These are phyloP conservation scores for Aricia agestis DNA, from an alignment of 1,140 invertebrate genomes.

Conservation along the genomic window DNA sequence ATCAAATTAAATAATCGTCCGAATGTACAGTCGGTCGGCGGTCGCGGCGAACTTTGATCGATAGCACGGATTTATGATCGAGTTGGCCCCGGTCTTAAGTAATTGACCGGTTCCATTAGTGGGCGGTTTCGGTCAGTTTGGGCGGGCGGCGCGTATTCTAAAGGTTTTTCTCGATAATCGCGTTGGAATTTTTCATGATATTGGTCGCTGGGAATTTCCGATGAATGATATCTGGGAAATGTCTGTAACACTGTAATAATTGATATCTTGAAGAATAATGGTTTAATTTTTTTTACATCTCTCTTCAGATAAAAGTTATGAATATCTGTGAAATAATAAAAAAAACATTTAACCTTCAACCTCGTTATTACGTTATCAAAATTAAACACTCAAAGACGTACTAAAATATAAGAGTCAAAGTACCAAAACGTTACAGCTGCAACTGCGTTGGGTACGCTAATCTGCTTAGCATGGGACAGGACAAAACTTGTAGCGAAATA, in stretches of 20 bases:
- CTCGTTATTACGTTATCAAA: no score
- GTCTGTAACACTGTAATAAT: no score
- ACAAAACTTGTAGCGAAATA: not conserved
- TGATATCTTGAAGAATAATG: no score
- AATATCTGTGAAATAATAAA: no score
- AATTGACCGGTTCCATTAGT: slow-evolving; percentile 65
- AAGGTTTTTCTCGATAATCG: slow-evolving; percentile 24
- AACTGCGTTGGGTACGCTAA: not conserved
- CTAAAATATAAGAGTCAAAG: not conserved
- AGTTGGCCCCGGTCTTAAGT: slow-evolving; percentile 60
- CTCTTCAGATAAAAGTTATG: no score
- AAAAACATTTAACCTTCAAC: no score
- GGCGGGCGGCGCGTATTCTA: slow-evolving; percentile 28
- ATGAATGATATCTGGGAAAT: no score
- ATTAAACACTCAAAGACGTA: no score
- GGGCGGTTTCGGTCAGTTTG: slow-evolving; percentile 27
- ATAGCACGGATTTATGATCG: slow-evolving; percentile 60
- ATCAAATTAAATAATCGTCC: slow-evolving; percentile 14
- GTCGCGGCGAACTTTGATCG: slow-evolving; percentile 62
- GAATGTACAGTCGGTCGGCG: slow-evolving; percentile 28
- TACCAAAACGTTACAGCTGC: not conserved
- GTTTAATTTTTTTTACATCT: no score
- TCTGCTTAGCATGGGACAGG: not conserved
- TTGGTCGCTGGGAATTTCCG: no score
- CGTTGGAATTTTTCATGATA: slow-evolving; percentile 16